Percentiles rank a stretch among this genome's conserved stretches.
phyloP scores from a whole-genome alignment of 1,140 invertebrate genomes.

The Drosophila ogumai region DNA sequence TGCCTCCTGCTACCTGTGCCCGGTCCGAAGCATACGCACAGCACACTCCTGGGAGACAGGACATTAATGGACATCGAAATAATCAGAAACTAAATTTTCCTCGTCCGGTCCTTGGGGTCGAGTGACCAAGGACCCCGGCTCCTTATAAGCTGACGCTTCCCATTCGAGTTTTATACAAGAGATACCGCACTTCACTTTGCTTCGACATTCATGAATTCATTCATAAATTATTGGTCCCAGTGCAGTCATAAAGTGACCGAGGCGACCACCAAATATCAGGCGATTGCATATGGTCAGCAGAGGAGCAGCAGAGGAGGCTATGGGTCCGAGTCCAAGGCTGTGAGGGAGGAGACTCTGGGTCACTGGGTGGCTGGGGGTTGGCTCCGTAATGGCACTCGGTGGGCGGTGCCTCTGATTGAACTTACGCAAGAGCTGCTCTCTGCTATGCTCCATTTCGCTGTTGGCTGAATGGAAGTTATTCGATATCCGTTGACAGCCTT shows the following conservation, averaged over 20 bases:
- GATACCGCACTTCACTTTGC: constrained; percentile 41
- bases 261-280: constrained; percentile 74
- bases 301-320: background rate
- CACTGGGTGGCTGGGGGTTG: constrained; percentile 3
- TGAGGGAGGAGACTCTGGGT: constrained; percentile 4
- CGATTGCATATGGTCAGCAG: constrained; percentile 69
- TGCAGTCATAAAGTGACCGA: constrained; percentile 76
- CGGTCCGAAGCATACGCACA: constrained; percentile 19
- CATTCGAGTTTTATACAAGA: constrained; percentile 55
- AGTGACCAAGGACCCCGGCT: constrained; percentile 27
- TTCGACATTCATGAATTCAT: constrained; percentile 82
- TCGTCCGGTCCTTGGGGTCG: constrained; percentile 57
- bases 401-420: constrained; percentile 26
- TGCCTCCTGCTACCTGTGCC: constrained; percentile 9
- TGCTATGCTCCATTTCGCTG: constrained; percentile 20
- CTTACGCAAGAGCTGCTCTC: constrained; percentile 45
- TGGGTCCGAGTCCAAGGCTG: constrained; percentile 14
- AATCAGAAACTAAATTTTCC: constrained; percentile 80
- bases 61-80: constrained; percentile 81
- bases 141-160: constrained; percentile 65
- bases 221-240: constrained; percentile 81
- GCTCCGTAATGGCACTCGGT: constrained; percentile 5
- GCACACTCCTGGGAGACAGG: constrained; percentile 58
- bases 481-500: constrained; percentile 35
- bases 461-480: constrained; percentile 34